Evolutionary conservation across 2,888 invertebrate species (phyloP).

Genomic region (Achlya flavicornis): DNA sequence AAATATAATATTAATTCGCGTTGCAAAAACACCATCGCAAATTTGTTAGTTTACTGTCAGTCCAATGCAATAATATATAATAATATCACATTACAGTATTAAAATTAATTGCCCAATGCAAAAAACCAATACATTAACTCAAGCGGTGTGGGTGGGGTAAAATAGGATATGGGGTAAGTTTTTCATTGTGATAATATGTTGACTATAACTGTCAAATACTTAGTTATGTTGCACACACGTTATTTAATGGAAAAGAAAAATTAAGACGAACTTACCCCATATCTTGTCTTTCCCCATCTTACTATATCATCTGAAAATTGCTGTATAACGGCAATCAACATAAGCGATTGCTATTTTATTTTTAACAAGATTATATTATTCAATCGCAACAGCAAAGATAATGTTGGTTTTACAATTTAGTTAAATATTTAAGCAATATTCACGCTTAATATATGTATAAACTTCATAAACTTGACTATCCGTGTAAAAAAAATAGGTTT

Average conservation of each 20-base stretch:
- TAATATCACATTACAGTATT: neutral
- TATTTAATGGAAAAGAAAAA: no score
- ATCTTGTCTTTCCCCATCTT: no score
- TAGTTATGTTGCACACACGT: no score
- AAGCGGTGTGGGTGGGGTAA: no score
- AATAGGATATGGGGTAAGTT: no score
- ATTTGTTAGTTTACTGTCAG: neutral
- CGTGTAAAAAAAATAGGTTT: no score
- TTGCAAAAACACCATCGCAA: no score
- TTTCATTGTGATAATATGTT: no score
- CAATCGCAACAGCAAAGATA: neutral
- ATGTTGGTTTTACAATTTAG: neutral
- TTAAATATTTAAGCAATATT: neutral
- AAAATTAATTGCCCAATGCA: neutral
- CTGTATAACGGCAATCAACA: neutral
- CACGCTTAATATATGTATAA: neutral
- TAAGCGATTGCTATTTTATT: neutral
- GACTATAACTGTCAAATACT: no score
- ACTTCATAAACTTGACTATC: no score
- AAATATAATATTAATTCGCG: no score
- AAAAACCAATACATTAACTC: neutral
- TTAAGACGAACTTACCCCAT: no score
- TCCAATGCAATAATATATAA: neutral
- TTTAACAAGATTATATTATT: neutral
- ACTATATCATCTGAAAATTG: neutral